Conservation (phyloP, 2,113 vertebrate genomes). For the Garra rufa region DNA sequence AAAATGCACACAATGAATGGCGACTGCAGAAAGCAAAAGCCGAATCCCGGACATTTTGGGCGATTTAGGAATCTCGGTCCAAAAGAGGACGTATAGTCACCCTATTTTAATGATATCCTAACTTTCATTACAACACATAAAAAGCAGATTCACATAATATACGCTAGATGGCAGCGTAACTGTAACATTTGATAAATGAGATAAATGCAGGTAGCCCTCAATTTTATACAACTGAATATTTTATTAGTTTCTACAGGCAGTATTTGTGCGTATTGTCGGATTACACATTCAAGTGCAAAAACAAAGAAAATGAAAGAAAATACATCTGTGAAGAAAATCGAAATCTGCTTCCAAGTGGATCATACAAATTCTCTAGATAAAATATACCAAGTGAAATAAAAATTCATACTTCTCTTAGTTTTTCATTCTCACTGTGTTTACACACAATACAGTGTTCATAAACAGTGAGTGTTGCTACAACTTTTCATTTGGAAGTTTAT, state of each 20-base stretch:
- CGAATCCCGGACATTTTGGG: too few species aligned
- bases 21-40: too few species aligned
- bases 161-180: too few species aligned
- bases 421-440: background rate
- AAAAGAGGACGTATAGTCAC: too few species aligned
- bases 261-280: background rate
- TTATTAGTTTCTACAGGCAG: background rate
- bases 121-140: background rate
- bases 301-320: slow-evolving; percentile 50
- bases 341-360: background rate
- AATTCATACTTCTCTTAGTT: background rate
- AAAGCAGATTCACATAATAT: background rate
- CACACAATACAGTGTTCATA: background rate
- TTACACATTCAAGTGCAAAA: slow-evolving; percentile 28
- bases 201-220: background rate
- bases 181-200: background rate
- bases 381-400: too few species aligned
- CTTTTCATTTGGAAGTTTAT: background rate
- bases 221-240: background rate
- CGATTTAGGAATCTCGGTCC: too few species aligned
- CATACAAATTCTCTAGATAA: background rate
- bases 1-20: too few species aligned
- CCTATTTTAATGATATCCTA: too few species aligned
- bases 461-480: background rate
- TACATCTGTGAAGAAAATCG: background rate